Percentiles rank a stretch among this genome's conserved stretches.
Evolutionary conservation across 2,797 vertebrate species (phyloP).

Genomic region (Alcedo atthis): DNA sequence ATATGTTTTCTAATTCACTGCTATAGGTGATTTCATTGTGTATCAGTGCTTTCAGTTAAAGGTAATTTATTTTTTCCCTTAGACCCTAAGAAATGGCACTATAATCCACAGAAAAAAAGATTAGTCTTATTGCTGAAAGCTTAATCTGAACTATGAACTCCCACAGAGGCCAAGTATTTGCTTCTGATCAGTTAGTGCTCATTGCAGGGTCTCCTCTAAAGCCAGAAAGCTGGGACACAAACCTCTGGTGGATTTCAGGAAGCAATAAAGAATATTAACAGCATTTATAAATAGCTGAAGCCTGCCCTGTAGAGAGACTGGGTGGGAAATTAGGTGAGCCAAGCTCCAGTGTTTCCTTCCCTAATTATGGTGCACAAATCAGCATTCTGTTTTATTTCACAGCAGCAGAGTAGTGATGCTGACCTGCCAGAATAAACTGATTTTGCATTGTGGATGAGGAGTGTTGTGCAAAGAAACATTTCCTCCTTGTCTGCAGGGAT

Average conservation of each 20-base stretch:
- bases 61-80: neutral
- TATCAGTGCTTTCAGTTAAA: neutral
- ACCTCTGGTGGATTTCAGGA: neutral
- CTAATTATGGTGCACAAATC: neutral
- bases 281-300: neutral
- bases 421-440: neutral
- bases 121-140: neutral
- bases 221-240: neutral
- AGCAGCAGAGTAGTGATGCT: neutral
- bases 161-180: neutral
- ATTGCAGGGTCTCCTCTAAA: neutral
- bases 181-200: neutral
- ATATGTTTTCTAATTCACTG: neutral
- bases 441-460: neutral
- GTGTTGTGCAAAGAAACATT: neutral
- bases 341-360: neutral
- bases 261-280: conserved; percentile 1
- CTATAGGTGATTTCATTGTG: neutral
- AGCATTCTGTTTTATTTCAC: neutral
- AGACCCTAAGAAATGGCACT: neutral
- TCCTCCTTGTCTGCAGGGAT: neutral
- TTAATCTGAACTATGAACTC: neutral
- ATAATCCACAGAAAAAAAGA: neutral
- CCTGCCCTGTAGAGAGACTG: neutral
- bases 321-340: neutral